Conservation (phyloP, 1,140 invertebrate genomes). For the Zophobas atratus region DNA sequence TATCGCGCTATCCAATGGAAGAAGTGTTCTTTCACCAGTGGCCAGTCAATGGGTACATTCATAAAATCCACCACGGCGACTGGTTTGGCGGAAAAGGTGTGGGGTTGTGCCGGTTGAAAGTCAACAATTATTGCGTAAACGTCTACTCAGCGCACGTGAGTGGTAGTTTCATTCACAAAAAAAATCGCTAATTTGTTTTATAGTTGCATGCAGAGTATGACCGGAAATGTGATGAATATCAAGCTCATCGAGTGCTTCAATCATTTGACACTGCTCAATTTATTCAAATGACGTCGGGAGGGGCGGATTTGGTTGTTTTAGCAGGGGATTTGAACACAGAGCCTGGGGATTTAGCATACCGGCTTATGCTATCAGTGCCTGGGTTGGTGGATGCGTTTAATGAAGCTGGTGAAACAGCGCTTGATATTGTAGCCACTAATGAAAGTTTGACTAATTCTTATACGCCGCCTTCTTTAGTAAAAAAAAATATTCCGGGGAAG, state of each 20-base stretch:
- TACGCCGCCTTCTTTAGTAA: constrained; percentile 72
- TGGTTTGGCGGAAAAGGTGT: constrained; percentile 99
- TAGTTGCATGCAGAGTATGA: constrained; percentile 97
- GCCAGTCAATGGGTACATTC: constrained; percentile 96
- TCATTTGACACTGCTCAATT: constrained; percentile 96
- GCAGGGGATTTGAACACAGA: constrained; percentile 95
- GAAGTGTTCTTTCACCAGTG: constrained; percentile 94
- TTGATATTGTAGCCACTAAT: constrained; percentile 76
- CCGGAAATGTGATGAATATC: constrained; percentile 88
- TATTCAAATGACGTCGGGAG: constrained; percentile 84
- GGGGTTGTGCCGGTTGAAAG: constrained; percentile 83
- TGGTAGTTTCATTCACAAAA: constrained; percentile 50
- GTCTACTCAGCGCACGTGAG: constrained; percentile 95
- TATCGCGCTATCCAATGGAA: constrained; percentile 90
- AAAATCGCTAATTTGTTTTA: constrained; percentile 50
- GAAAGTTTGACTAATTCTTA: constrained; percentile 90
- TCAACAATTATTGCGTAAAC: constrained; percentile 81
- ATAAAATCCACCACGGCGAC: constrained; percentile 96
- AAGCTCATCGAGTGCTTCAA: constrained; percentile 91
- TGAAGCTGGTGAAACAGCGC: constrained; percentile 51
- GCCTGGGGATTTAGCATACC: constrained; percentile 88
- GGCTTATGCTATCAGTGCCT: constrained; percentile 72
- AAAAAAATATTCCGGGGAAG: constrained; percentile 81
- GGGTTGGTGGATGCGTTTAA: constrained; percentile 65
- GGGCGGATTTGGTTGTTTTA: constrained; percentile 87